Conservation (phyloP, 2,888 invertebrate genomes). For the Rhagonycha lutea region DNA sequence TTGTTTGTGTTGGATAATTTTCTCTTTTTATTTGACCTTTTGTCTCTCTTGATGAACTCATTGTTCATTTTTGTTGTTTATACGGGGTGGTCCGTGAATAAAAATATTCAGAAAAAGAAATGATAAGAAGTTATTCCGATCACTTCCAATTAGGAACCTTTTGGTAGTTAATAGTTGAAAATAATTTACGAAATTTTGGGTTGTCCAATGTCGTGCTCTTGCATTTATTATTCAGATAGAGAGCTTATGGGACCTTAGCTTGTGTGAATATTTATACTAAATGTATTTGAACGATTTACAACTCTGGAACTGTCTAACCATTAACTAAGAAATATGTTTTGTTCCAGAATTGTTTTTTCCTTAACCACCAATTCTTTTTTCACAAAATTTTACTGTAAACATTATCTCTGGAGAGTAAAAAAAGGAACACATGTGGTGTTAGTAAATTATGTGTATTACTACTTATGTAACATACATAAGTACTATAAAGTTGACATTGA, state of each 20-base stretch:
- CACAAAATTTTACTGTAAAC: not conserved
- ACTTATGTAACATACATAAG: not conserved
- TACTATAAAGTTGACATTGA: not conserved
- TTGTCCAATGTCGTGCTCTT: not conserved
- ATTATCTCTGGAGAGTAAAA: not conserved
- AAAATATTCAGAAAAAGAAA: too few relatives aligned
- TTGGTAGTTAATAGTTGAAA: not conserved
- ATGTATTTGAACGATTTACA: not conserved
- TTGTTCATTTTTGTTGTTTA: not conserved
- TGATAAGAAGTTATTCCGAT: too few relatives aligned
- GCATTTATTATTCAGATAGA: not conserved
- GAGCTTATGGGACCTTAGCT: not conserved
- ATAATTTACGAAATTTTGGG: not conserved
- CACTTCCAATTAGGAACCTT: not conserved
- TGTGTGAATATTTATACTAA: not conserved
- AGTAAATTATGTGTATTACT: not conserved
- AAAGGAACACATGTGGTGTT: not conserved
- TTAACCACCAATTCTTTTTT: not conserved
- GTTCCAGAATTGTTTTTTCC: not conserved
- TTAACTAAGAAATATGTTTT: not conserved
- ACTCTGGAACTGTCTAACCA: not conserved
- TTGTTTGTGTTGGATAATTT: not conserved
- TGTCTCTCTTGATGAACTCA: not conserved
- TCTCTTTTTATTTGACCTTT: not conserved
- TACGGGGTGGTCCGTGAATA: too few relatives aligned